A percentile compares a stretch with the other conserved stretches of the same genome.
These are phyloP conservation scores for Sebastes nivosus DNA, from an alignment of 2,797 vertebrate species.

Conservation along the genomic window DNA sequence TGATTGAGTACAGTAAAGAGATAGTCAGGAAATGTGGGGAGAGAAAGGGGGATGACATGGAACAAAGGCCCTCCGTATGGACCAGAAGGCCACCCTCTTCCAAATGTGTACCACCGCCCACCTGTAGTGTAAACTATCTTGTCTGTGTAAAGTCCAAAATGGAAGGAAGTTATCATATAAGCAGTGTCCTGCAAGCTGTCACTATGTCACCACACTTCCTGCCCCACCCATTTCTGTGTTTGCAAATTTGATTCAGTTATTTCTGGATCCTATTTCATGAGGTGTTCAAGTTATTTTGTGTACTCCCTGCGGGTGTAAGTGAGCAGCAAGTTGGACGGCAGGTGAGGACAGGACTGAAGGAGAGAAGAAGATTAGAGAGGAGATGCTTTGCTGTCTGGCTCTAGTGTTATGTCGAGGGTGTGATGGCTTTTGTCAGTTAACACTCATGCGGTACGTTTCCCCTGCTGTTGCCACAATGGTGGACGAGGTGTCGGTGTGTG, in stretches of 20 bases:
- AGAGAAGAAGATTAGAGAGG: not conserved
- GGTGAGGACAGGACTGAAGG: conserved; percentile 18
- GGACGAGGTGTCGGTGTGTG: conserved; percentile 51
- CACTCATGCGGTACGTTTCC: conserved; percentile 27
- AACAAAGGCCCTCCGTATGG: not conserved
- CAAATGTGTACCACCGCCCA: not conserved
- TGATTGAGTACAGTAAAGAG: not conserved
- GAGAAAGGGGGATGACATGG: not conserved
- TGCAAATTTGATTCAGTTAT: not conserved
- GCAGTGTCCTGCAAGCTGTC: not conserved
- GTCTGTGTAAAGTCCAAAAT: not conserved
- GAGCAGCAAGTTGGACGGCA: not conserved
- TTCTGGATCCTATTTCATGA: not conserved
- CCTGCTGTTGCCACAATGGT: conserved; percentile 42
- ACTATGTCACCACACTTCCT: not conserved
- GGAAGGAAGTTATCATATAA: not conserved
- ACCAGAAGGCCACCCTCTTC: not conserved
- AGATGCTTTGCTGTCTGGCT: conserved; percentile 27
- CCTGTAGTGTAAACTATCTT: not conserved
- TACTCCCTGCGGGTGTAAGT: not conserved
- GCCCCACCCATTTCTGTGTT: not conserved
- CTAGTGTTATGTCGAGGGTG: conserved; percentile 8
- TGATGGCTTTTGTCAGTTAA: conserved; percentile 59
- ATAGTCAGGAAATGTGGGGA: not conserved
- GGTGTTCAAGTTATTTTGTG: not conserved